phyloP scores from a whole-genome alignment of 2,113 vertebrate genomes.

The Serilophus lunatus region DNA sequence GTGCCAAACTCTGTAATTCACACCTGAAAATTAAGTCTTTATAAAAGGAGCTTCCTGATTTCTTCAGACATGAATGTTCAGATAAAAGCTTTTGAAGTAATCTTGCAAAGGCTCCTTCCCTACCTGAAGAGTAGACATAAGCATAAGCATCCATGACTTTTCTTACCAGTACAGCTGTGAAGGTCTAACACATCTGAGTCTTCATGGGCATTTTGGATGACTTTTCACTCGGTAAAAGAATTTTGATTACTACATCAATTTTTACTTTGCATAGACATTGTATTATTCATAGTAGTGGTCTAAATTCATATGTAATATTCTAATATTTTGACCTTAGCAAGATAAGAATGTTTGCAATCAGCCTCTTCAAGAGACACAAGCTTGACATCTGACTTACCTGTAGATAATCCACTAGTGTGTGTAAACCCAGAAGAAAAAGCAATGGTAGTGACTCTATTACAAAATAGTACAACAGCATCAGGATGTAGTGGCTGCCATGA shows the following conservation, averaged over 20 bases:
- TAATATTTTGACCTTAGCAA: not conserved
- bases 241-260: not conserved
- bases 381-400: not conserved
- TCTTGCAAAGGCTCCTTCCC: not conserved
- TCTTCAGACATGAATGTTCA: not conserved
- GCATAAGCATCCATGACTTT: not conserved
- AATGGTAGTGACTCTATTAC: not conserved
- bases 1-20: not conserved
- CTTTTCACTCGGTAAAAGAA: not conserved
- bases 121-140: not conserved
- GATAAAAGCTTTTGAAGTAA: not conserved
- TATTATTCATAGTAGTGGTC: not conserved
- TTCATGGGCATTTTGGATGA: not conserved
- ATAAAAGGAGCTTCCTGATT: not conserved
- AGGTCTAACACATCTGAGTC: not conserved
- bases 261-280: not conserved
- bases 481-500: not conserved
- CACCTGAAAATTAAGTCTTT: not conserved
- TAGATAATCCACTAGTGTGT: not conserved
- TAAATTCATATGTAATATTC: not conserved
- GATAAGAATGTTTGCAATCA: not conserved
- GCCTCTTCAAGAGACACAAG: not conserved
- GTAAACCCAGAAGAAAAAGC: not conserved
- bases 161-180: not conserved
- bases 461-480: not conserved